Evolutionary conservation across 2,888 invertebrate species (phyloP), one percentile per base, ranked within the genome.

Genomic region (Tinea pellionella): DNA sequence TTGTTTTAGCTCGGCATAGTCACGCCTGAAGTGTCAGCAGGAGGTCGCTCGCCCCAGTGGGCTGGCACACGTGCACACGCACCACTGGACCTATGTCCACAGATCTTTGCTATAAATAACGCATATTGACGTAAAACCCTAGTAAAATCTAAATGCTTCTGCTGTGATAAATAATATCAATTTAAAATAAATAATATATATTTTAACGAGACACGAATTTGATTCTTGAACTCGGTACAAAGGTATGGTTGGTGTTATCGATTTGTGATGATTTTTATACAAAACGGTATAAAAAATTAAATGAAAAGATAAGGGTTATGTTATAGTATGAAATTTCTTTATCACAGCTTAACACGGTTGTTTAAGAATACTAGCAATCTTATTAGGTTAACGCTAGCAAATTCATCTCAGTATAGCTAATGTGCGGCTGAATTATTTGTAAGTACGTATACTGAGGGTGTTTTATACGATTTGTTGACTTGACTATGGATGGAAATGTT

Each of bases 91-190:
- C 59, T 62, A 62, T 62, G 68, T 69, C 71, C 65, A 65, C 64
- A 64, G 67, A 66, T 67, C 66, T 66, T 63, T 57, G 64, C 75
- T 81, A 83, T 77, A 77, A 78, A 82, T 82, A 81, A 71, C 71
- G 64, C 64, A 56, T 57, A 66, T 61, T 63, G 65, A 64, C 64
- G 66, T 63, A 62, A 63, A 62, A 62, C 61, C 37, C 16, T 51
- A 37, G 18, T 7, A n/a, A 29, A 19, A 55, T 11, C 12, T 16
- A 19, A 24, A 11, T n/a, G 56, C 30, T 24, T 3, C 19, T 55
- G 24, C 24, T 24, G 3, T 24, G 24, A 24, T 24, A 24, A 6
- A 24, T 24, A 24, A 24, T 6, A 24, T 24, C 3, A 24, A 24
- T 24, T 6, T 24, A 24, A 2, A 24, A 24, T 24, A n/a, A n/a